Evolutionary conservation across 2,797 vertebrate species (phyloP).

Genomic region (Rousettus madagascariensis): DNA sequence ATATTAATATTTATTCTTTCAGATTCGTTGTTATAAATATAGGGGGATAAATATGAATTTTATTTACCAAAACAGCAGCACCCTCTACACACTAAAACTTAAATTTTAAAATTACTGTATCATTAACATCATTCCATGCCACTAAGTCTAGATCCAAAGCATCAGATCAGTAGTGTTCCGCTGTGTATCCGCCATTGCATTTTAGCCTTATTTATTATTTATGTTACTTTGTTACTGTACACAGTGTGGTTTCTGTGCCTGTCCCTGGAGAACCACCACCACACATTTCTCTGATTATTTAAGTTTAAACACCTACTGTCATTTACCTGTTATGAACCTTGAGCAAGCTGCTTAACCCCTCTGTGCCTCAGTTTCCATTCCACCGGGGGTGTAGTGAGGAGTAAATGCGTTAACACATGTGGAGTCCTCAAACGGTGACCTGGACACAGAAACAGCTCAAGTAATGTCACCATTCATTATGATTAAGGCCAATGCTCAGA

Average conservation of each 20-base stretch:
- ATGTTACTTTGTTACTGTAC: background rate
- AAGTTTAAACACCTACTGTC: background rate
- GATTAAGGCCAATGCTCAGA: background rate
- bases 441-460: background rate
- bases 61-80: background rate
- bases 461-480: background rate
- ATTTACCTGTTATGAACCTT: background rate
- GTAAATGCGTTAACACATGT: background rate
- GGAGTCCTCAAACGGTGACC: background rate
- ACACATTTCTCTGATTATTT: background rate
- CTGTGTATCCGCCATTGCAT: background rate
- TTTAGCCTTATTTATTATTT: background rate
- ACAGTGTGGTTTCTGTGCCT: rapidly evolving
- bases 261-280: background rate
- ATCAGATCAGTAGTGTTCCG: background rate
- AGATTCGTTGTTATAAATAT: background rate
- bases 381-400: no score
- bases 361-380: background rate
- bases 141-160: background rate
- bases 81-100: background rate
- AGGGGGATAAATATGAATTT: background rate
- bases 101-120: background rate
- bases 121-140: background rate
- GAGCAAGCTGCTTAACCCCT: background rate
- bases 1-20: background rate